Evolutionary conservation across 2,797 vertebrate genomes (phyloP), one percentile per base, ranked within the genome.

Genomic region (Phrynocephalus forsythii): DNA sequence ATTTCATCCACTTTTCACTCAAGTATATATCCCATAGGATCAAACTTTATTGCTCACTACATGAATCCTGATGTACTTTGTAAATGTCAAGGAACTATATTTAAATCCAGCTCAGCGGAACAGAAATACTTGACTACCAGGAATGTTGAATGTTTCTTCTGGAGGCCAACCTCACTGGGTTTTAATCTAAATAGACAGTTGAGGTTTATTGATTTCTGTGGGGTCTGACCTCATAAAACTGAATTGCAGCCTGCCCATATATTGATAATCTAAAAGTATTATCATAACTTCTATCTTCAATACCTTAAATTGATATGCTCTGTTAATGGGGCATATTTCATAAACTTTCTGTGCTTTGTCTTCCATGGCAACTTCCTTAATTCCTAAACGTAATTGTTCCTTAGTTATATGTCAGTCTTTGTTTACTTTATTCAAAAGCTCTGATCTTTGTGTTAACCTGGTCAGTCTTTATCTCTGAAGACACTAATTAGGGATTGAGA

Each of bases 231-330:
- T 75, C 26, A 56, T 28, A 81, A n/a, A 24, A n/a, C 60, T 79
- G 10, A n/a, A 56, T 85, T 81, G 71, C 69, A 88, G 24, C 44
- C 69, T 38, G 79, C 81, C 60, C 24, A 75, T 85, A 75, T 72
- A 85, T 56, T 91, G 75, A 89, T 84, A 88, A 84, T 63, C 83
- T 90, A 92, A 90, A 90, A 87, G 81, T 90, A 38, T 44, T 22
- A 9, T 10, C 73, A 20, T 89, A 90, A 82, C 1, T 0, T 13
- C 81, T 84, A 76, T 18, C 48, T 18, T 63, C 69, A 63, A 38
- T 79, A 28, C 63, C n/a, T 73, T 80, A 81, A 85, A 85, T 85
- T 30, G 56, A 81, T n/a, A 48, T 73, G 75, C 9, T 30, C 30
- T 66, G 22, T 79, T 79, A 79, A 79, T 84, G 75, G 22, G n/a